phyloP scores from a whole-genome alignment of 2,113 vertebrate genomes.

The Microcebus jonahi region DNA sequence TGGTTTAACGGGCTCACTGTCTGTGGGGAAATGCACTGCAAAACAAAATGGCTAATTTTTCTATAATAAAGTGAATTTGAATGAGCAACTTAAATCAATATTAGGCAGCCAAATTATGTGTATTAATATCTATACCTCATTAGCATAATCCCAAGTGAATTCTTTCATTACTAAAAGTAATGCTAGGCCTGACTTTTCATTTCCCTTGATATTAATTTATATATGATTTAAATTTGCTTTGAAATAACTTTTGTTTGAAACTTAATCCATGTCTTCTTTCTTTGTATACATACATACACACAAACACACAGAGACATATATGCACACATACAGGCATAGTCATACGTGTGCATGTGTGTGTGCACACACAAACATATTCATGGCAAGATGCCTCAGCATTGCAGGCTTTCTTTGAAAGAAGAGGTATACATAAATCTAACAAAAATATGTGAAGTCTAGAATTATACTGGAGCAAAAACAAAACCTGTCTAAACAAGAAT shows the following conservation, averaged over 20 bases:
- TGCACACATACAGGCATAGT: not conserved
- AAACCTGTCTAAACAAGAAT: constrained; percentile 10
- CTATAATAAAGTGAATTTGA: constrained; percentile 70
- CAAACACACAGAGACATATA: not conserved
- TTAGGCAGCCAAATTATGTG: constrained; percentile 70
- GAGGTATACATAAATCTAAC: not conserved
- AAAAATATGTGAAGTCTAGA: not conserved
- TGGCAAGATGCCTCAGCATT: not conserved
- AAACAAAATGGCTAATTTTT: constrained; percentile 69
- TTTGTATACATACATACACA: not conserved
- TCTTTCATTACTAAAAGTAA: constrained; percentile 68
- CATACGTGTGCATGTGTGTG: not conserved
- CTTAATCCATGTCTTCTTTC: constrained; percentile 6
- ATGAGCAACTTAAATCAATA: constrained; percentile 79
- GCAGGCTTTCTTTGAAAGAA: not conserved
- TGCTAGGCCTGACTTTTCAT: constrained; percentile 62
- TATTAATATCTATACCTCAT: constrained; percentile 75
- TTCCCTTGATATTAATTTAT: constrained; percentile 67
- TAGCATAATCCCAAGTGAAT: constrained; percentile 73
- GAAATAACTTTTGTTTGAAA: constrained; percentile 65
- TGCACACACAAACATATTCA: not conserved
- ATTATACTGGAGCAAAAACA: not conserved
- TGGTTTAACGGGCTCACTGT: not conserved
- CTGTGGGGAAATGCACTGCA: constrained; percentile 3
- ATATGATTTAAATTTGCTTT: constrained; percentile 55